Percentiles rank a stretch among this genome's conserved stretches.
Evolutionary conservation across 1,140 invertebrate species (phyloP).

Genomic region (Leptestheria dahalacensis): DNA sequence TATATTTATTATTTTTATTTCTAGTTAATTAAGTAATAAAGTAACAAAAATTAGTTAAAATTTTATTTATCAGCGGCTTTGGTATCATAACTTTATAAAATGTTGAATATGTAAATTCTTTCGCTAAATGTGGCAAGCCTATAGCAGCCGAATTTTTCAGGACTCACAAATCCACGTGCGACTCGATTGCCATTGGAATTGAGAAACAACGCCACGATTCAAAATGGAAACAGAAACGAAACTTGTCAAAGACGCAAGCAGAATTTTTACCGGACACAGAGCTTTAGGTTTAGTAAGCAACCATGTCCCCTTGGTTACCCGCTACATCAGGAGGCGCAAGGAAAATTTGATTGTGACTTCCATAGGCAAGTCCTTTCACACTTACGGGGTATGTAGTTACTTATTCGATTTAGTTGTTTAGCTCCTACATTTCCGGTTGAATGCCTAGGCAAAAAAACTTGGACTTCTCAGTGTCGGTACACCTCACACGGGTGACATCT

Average conservation of each 20-base stretch:
- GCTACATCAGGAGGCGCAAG: constrained; percentile 68
- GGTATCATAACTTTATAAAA: too few relatives aligned
- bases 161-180: background rate
- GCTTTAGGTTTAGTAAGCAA: constrained; percentile 87
- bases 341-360: constrained; percentile 80
- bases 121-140: too few relatives aligned
- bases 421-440: constrained; percentile 6
- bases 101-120: too few relatives aligned
- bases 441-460: constrained; percentile 50
- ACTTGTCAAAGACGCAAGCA: constrained; percentile 32
- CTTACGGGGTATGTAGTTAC: constrained; percentile 48
- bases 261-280: constrained; percentile 65
- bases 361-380: constrained; percentile 79
- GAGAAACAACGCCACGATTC: too few relatives aligned
- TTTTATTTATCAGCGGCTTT: too few relatives aligned
- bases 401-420: constrained; percentile 1
- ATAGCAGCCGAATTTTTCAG: background rate
- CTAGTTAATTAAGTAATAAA: too few relatives aligned
- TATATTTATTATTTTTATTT: too few relatives aligned
- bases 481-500: constrained; percentile 64
- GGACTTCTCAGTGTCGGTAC: constrained; percentile 66
- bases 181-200: too few relatives aligned
- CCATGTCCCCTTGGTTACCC: constrained; percentile 64
- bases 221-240: background rate
- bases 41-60: too few relatives aligned